A percentile compares a stretch with the other conserved stretches of the same genome.
These are phyloP conservation scores for Ifrita kowaldi DNA, from an alignment of 2,113 vertebrate species.

Conservation along the genomic window DNA sequence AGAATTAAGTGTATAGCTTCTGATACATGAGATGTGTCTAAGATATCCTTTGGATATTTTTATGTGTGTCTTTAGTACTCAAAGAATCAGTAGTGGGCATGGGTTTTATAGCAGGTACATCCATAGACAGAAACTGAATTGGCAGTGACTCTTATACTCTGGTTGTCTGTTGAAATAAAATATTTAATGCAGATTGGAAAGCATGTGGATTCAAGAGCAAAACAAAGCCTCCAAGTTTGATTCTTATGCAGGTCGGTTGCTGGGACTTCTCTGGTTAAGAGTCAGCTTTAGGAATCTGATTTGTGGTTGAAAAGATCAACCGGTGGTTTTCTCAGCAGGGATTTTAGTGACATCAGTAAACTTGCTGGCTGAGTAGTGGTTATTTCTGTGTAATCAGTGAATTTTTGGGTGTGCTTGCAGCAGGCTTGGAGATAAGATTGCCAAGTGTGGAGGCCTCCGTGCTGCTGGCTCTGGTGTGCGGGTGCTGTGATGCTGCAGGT, in stretches of 20 bases:
- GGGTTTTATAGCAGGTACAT: not conserved
- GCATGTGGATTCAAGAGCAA: not conserved
- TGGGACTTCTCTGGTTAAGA: conserved; percentile 14
- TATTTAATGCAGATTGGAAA: not conserved
- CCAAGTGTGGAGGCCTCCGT: not conserved
- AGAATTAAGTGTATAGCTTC: not conserved
- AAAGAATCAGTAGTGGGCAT: not conserved
- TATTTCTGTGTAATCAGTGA: not conserved
- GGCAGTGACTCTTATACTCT: not conserved
- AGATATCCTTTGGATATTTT: not conserved
- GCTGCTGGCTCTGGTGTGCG: fast-evolving
- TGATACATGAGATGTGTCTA: not conserved
- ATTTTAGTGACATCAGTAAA: not conserved
- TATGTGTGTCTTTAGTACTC: not conserved
- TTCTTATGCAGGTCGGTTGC: not conserved
- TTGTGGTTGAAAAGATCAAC: conserved; percentile 34
- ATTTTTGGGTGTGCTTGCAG: not conserved
- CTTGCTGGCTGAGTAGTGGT: not conserved
- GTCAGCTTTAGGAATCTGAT: conserved; percentile 30
- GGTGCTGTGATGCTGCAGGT: not conserved
- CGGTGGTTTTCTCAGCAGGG: not conserved
- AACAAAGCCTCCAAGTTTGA: not conserved
- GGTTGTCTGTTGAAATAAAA: not conserved
- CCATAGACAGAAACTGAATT: not conserved
- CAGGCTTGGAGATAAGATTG: not conserved